phyloP scores from a whole-genome alignment of 1,140 invertebrate genomes.

The Drosophila biarmipes region DNA sequence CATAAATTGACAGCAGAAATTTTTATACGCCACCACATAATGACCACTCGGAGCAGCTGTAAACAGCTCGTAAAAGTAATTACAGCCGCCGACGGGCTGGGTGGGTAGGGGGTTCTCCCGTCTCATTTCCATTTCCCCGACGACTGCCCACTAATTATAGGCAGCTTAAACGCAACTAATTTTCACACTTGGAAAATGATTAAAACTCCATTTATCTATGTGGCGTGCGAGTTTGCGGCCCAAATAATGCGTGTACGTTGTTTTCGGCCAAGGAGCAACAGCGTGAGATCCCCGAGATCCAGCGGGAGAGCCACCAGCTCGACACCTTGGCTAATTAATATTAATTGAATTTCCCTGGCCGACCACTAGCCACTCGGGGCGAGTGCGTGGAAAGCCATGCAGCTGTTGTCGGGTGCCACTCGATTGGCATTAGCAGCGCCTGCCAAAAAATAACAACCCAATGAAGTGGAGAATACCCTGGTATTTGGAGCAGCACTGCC shows the following conservation, averaged over 20 bases:
- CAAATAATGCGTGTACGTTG: constrained; percentile 4
- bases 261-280: constrained; percentile 52
- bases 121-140: constrained; percentile 3
- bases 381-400: constrained; percentile 63
- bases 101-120: neutral
- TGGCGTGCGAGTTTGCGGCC: constrained; percentile 11
- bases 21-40: constrained; percentile 67
- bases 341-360: constrained; percentile 75
- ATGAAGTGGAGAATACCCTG: constrained; percentile 23
- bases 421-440: constrained; percentile 66
- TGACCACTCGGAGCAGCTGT: constrained; percentile 81
- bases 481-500: constrained; percentile 24
- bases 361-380: constrained; percentile 26
- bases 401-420: constrained; percentile 63
- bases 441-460: constrained; percentile 49
- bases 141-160: constrained; percentile 68
- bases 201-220: constrained; percentile 78
- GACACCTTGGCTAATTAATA: constrained; percentile 82
- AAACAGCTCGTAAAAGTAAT: constrained; percentile 84
- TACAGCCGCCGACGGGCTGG: constrained; percentile 49
- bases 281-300: constrained; percentile 39
- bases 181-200: constrained; percentile 84
- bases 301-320: constrained; percentile 64
- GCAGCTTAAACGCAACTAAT: constrained; percentile 81
- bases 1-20: constrained; percentile 81